These are phyloP conservation scores for Nephotettix cincticeps DNA, from an alignment of 1,140 invertebrate species.

Conservation along the genomic window DNA sequence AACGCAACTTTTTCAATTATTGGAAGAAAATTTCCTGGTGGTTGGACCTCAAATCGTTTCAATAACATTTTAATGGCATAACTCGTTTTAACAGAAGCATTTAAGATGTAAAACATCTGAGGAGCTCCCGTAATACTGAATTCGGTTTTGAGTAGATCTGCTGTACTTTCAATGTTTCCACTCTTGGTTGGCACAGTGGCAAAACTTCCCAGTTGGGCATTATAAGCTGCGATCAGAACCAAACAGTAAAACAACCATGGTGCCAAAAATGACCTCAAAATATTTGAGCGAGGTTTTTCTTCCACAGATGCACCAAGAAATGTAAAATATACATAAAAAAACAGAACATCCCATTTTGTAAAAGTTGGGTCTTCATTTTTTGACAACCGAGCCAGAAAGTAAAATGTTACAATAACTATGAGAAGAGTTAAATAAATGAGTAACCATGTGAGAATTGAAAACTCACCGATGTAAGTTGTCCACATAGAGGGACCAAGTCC, in stretches of 20 bases:
- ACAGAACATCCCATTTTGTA: neutral
- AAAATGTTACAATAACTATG: conserved; percentile 26
- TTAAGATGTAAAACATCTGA: conserved; percentile 40
- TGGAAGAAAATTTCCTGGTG: conserved; percentile 34
- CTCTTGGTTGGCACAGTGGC: conserved; percentile 39
- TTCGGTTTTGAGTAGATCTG: conserved; percentile 34
- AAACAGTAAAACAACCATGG: conserved; percentile 40
- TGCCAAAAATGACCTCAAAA: conserved; percentile 34
- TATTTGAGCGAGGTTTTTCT: conserved; percentile 21
- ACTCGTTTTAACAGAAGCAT: conserved; percentile 36
- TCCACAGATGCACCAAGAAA: conserved; percentile 36
- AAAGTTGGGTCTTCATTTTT: conserved; percentile 15
- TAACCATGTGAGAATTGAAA: conserved; percentile 28
- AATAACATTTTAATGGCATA: conserved; percentile 33
- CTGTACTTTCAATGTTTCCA: conserved; percentile 35
- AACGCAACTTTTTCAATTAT: conserved; percentile 32
- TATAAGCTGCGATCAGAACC: conserved; percentile 38
- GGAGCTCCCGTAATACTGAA: conserved; percentile 37
- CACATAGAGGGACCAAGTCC: conserved; percentile 38
- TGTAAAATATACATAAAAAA: conserved; percentile 33
- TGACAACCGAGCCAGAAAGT: neutral
- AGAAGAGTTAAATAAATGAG: conserved; percentile 27
- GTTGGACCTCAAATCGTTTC: conserved; percentile 37
- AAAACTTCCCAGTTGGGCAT: conserved; percentile 40
- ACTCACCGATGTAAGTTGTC: conserved; percentile 40